phyloP scores from a whole-genome alignment of 2,888 invertebrate species.

The Tetramorium bicarinatum region DNA sequence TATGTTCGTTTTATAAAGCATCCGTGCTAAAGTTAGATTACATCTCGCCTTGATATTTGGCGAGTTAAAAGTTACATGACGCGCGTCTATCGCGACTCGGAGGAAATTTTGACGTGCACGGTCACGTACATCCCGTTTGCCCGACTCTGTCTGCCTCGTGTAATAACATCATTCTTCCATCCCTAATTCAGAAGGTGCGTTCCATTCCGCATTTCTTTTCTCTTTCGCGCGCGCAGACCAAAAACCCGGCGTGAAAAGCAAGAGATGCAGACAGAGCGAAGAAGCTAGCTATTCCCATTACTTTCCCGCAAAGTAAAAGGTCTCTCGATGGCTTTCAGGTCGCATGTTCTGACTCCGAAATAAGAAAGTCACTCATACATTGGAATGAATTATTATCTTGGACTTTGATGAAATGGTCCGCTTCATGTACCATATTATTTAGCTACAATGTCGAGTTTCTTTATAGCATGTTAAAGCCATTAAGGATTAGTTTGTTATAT shows the following conservation, averaged over 20 bases:
- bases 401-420: not conserved
- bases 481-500: slow-evolving; percentile 1
- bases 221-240: not conserved
- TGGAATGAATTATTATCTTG: not conserved
- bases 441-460: not conserved
- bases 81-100: slow-evolving; percentile 23
- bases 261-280: not conserved
- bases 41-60: not conserved
- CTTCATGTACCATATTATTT: not conserved
- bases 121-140: slow-evolving; percentile 55
- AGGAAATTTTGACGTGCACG: slow-evolving; percentile 20
- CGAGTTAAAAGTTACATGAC: slow-evolving; percentile 28
- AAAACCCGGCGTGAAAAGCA: not conserved
- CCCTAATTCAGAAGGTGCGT: slow-evolving; percentile 49
- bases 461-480: not conserved
- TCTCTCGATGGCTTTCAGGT: slow-evolving; percentile 29
- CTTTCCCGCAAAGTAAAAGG: slow-evolving; percentile 40
- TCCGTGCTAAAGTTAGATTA: slow-evolving; percentile 23
- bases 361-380: not conserved
- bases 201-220: slow-evolving; percentile 2
- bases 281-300: slow-evolving; percentile 8
- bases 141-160: slow-evolving; percentile 16
- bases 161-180: slow-evolving; percentile 60
- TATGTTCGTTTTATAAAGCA: not conserved
- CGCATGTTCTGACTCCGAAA: not conserved